Evolutionary conservation across 1,140 invertebrate species (phyloP).

Genomic region (Drosophila kurseongensis): DNA sequence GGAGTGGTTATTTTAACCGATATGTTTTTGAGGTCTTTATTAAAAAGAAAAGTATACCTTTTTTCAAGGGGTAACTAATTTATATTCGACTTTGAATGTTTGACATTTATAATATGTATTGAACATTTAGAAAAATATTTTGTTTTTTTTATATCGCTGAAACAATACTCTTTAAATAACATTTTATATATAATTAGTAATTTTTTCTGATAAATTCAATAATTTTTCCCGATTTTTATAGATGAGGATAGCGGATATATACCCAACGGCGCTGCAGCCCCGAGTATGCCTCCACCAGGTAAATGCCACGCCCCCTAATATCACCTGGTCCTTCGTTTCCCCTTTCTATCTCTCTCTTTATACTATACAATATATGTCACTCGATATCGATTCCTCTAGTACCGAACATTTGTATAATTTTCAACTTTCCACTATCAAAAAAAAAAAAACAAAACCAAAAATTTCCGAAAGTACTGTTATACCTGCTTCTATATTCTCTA

Average conservation of each 20-base stretch:
- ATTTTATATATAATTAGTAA: no score
- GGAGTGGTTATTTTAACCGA: no score
- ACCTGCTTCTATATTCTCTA: conserved; percentile 77
- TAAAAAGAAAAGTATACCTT: no score
- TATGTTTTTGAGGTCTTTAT: no score
- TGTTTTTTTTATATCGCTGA: no score
- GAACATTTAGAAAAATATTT: no score
- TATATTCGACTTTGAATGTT: no score
- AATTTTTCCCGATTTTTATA: conserved; percentile 12
- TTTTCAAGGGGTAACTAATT: no score
- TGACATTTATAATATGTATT: no score
- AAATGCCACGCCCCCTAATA: conserved; percentile 42
- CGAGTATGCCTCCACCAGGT: conserved; percentile 83
- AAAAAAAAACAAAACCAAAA: conserved; percentile 31
- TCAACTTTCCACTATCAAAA: conserved; percentile 38
- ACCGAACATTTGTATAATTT: conserved; percentile 53
- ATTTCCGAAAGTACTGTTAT: conserved; percentile 57
- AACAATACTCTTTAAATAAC: no score
- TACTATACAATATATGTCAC: conserved; percentile 51
- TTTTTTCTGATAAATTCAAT: no score
- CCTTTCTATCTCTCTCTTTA: conserved; percentile 40
- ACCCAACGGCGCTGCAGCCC: conserved; percentile 73
- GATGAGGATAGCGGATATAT: conserved; percentile 81
- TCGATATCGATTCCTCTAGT: conserved; percentile 61
- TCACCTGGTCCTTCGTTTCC: conserved; percentile 38